Evolutionary conservation across 2,888 invertebrate species (phyloP).

Genomic region (Drosophila suboccidentalis): DNA sequence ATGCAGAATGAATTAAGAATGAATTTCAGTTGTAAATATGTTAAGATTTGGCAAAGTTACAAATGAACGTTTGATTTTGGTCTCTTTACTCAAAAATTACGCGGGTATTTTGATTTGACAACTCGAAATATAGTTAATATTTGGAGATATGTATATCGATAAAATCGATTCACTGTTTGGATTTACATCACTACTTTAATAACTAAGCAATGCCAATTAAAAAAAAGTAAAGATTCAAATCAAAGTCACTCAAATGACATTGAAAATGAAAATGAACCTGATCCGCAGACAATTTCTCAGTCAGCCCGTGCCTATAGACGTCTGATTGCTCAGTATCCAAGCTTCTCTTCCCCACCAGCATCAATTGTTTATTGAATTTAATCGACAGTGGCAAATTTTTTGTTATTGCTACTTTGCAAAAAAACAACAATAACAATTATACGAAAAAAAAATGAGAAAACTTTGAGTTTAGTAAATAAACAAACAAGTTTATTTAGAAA

Average conservation of each 20-base stretch:
- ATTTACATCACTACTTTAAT: too few species aligned
- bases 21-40: too few species aligned
- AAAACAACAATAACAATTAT: slow-evolving; percentile 9
- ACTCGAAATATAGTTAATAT: too few species aligned
- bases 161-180: too few species aligned
- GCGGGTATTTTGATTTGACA: too few species aligned
- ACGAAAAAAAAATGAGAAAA: slow-evolving; percentile 22
- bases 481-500: slow-evolving; percentile 67
- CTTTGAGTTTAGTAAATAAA: slow-evolving; percentile 56
- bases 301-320: slow-evolving; percentile 41
- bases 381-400: slow-evolving; percentile 22
- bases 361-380: slow-evolving; percentile 44
- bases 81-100: too few species aligned
- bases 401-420: slow-evolving; percentile 57
- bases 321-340: neutral
- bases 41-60: too few species aligned
- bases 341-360: neutral
- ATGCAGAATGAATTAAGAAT: too few species aligned
- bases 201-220: too few species aligned
- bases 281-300: slow-evolving; percentile 14
- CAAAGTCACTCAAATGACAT: slow-evolving; percentile 43
- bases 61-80: too few species aligned
- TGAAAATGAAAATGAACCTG: slow-evolving; percentile 33
- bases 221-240: too few species aligned
- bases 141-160: too few species aligned